Conservation (phyloP, 2,797 vertebrate species). For the Tarsius wallacei region DNA sequence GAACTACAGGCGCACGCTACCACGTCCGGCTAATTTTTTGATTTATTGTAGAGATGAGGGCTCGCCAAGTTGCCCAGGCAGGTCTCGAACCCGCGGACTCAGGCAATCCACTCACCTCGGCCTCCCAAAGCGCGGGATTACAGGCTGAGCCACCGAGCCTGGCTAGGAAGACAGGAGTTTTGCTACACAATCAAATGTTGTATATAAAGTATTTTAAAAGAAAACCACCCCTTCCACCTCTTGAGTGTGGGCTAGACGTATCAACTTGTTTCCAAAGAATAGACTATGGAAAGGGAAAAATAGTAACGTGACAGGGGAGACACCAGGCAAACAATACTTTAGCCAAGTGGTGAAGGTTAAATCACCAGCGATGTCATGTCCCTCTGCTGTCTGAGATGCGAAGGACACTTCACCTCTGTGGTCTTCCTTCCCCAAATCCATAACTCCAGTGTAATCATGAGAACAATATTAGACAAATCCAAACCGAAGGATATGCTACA, state of each 20-base stretch:
- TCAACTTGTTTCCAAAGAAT: not conserved
- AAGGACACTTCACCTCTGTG: not conserved
- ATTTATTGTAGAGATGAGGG: too few species aligned
- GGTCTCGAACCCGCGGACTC: too few species aligned
- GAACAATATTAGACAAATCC: not conserved
- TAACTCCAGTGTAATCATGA: not conserved
- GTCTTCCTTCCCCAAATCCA: not conserved
- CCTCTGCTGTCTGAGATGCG: not conserved
- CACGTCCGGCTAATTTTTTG: too few species aligned
- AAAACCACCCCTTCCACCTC: not conserved
- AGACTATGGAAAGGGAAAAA: not conserved
- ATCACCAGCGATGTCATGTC: not conserved
- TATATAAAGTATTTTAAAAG: slow-evolving; percentile 50
- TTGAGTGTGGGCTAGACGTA: not conserved
- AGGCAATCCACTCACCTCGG: too few species aligned
- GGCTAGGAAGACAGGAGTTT: slow-evolving; percentile 52
- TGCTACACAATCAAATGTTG: slow-evolving; percentile 56
- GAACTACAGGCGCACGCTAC: too few species aligned
- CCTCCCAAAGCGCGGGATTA: too few species aligned
- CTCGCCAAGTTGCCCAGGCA: too few species aligned
- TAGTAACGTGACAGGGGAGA: not conserved
- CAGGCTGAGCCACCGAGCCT: too few species aligned
- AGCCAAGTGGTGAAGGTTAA: not conserved
- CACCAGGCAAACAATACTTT: not conserved
- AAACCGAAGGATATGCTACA: not conserved